A percentile compares a stretch with the other conserved stretches of the same genome.
These are phyloP conservation scores for Atherinomorus stipes DNA, from an alignment of 2,113 vertebrate species.

Conservation along the genomic window DNA sequence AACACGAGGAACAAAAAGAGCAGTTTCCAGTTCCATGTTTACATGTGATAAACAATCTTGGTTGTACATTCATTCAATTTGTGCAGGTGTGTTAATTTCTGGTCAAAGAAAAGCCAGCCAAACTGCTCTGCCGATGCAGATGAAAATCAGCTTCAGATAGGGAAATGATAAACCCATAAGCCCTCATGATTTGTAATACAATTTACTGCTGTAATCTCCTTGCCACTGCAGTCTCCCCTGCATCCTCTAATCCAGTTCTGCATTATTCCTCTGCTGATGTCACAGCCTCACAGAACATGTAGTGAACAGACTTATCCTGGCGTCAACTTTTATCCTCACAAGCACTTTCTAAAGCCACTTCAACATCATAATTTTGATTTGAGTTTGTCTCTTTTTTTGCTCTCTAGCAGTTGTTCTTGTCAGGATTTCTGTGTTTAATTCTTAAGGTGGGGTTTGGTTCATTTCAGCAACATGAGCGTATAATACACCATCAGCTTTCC, in stretches of 20 bases:
- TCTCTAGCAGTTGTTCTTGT: not conserved
- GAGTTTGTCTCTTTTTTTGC: not conserved
- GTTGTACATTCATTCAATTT: not conserved
- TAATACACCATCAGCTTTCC: conserved; percentile 6
- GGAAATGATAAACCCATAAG: conserved; percentile 70
- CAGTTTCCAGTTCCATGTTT: not conserved
- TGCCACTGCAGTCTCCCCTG: conserved; percentile 51
- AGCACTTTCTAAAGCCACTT: not conserved
- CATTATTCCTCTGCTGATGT: conserved; percentile 69
- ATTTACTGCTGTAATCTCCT: conserved; percentile 74
- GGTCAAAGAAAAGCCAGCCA: conserved; percentile 12
- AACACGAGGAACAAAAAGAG: not conserved
- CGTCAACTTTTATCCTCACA: conserved; percentile 29
- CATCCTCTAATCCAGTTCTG: conserved; percentile 65
- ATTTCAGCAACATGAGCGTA: not conserved
- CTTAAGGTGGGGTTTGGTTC: not conserved
- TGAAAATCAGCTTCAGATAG: conserved; percentile 37
- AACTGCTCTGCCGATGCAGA: conserved; percentile 17
- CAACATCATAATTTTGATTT: not conserved
- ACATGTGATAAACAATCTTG: not conserved
- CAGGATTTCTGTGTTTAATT: not conserved
- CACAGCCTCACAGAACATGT: conserved; percentile 30
- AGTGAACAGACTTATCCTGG: conserved; percentile 32
- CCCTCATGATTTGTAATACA: conserved; percentile 74
- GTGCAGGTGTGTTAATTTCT: conserved; percentile 27